These are phyloP conservation scores for Lacerta bilineata DNA, from an alignment of 2,797 vertebrate species.

Conservation along the genomic window DNA sequence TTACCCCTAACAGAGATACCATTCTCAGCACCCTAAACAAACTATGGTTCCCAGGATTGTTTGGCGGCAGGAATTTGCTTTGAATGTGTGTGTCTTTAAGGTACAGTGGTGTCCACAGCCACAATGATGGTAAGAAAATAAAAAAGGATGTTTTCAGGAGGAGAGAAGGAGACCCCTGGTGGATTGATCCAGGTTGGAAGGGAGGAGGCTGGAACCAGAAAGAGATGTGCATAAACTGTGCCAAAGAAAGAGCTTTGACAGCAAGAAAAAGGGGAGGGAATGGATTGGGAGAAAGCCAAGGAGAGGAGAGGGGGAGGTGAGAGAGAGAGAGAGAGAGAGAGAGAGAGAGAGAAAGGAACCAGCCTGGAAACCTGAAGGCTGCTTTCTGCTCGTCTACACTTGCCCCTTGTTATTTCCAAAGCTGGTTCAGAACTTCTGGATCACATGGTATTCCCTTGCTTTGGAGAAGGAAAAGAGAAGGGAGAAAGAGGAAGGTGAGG, in stretches of 20 bases:
- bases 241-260: slow-evolving; percentile 34
- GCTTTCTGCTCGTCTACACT: slow-evolving; percentile 44
- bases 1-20: no score
- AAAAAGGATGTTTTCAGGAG: not conserved
- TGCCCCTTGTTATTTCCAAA: not conserved
- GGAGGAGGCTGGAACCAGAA: not conserved
- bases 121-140: not conserved
- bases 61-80: no score
- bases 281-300: slow-evolving; percentile 35
- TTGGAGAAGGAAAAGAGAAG: not conserved
- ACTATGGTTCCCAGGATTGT: no score
- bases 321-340: not conserved
- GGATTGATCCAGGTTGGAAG: not conserved
- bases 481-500: slow-evolving; percentile 14
- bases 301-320: slow-evolving; percentile 6
- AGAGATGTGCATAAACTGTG: slow-evolving; percentile 12
- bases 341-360: not conserved
- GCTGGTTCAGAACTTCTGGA: slow-evolving; percentile 22
- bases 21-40: no score
- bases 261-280: slow-evolving; percentile 46
- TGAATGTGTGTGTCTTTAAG: no score
- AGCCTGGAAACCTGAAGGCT: slow-evolving; percentile 35
- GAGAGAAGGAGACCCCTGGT: not conserved
- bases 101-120: no score
- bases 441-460: not conserved